Conservation (phyloP, 2,113 vertebrate species). For the Sylvia atricapilla region DNA sequence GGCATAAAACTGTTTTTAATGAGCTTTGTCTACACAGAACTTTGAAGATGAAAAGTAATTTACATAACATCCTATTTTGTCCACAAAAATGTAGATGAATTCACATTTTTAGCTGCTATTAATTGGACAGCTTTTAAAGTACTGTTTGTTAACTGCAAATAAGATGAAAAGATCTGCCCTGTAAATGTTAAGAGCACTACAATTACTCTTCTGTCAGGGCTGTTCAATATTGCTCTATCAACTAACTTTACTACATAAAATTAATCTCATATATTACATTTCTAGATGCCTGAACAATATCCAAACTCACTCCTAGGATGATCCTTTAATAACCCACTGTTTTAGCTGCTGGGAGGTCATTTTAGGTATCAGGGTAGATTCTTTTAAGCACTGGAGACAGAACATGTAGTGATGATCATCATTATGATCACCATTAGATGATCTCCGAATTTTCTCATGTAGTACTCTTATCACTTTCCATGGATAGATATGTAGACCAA, state of each 20-base stretch:
- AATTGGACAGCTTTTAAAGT: not conserved
- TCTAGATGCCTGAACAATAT: not conserved
- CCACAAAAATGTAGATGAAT: not conserved
- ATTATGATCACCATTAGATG: not conserved
- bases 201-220: not conserved
- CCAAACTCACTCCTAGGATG: not conserved
- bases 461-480: not conserved
- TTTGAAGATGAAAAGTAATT: not conserved
- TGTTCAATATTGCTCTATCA: not conserved
- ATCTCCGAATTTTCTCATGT: not conserved
- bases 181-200: not conserved
- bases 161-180: not conserved
- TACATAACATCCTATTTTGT: not conserved
- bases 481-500: not conserved
- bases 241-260: not conserved
- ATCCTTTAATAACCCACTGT: not conserved
- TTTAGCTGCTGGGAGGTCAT: not conserved
- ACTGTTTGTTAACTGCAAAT: not conserved
- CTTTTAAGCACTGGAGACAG: not conserved
- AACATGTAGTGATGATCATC: not conserved
- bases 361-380: not conserved
- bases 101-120: not conserved
- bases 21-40: not conserved
- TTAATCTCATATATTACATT: not conserved
- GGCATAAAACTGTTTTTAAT: not conserved